phyloP scores from a whole-genome alignment of 2,888 invertebrate species.

The Meghimatium bilineatum region DNA sequence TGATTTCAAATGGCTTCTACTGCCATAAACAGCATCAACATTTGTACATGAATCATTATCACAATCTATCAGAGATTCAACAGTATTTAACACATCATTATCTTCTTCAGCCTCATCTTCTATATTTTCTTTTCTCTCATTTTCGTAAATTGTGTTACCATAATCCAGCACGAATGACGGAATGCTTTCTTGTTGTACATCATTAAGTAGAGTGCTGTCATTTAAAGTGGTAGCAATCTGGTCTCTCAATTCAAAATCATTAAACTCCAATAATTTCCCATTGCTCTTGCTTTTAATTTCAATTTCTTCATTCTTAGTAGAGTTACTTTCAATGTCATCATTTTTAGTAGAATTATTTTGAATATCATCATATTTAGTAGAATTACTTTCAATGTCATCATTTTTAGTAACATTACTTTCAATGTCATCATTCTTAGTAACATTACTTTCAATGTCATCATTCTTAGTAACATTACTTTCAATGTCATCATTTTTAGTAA shows the following conservation, averaged over 20 bases:
- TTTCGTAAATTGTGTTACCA: neutral
- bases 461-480: neutral
- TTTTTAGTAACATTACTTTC: neutral
- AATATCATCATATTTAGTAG: neutral
- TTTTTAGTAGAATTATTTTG: neutral
- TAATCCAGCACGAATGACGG: neutral
- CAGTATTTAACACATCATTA: neutral
- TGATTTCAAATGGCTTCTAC: no score
- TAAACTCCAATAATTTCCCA: neutral
- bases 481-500: neutral
- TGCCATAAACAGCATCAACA: no score
- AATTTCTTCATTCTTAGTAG: neutral
- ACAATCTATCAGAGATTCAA: neutral
- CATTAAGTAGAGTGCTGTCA: neutral
- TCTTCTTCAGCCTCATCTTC: neutral
- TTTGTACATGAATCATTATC: no score
- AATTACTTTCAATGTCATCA: neutral
- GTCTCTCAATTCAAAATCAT: no score
- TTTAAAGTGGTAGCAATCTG: neutral
- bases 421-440: neutral
- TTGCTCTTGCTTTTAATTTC: no score
- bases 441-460: conserved; percentile 8
- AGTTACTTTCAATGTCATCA: neutral
- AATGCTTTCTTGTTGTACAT: neutral
- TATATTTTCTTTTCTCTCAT: neutral